A percentile compares a stretch with the other conserved stretches of the same genome.
Evolutionary conservation across 2,888 invertebrate species (phyloP).

Genomic region (Dryococelus australis): DNA sequence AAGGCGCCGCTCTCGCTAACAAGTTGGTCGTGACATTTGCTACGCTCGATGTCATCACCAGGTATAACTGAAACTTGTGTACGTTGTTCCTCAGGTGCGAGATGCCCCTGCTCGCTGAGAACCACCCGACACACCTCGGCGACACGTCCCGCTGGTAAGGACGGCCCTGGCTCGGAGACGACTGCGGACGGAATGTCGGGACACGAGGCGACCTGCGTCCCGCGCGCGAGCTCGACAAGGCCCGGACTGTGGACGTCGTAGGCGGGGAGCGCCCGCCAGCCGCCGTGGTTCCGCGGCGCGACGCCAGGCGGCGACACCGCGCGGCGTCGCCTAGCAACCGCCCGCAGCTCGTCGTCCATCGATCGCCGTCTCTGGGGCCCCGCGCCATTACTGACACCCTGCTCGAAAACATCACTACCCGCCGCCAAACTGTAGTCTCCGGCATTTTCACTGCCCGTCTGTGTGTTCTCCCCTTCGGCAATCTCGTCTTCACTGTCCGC

Average conservation of each 20-base stretch:
- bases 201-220: not conserved
- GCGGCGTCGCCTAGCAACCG: constrained; percentile 25
- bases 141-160: not conserved
- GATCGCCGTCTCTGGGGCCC: not conserved
- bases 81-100: not conserved
- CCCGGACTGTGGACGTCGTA: not conserved
- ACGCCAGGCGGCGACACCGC: constrained; percentile 24
- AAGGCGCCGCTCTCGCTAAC: too few species aligned
- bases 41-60: not conserved
- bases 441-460: not conserved
- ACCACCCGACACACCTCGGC: constrained; percentile 18
- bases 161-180: too few species aligned
- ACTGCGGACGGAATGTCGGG: too few species aligned
- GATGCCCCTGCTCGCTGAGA: not conserved
- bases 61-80: too few species aligned
- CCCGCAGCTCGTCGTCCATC: constrained; percentile 13
- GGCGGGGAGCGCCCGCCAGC: constrained; percentile 10
- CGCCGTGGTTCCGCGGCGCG: not conserved
- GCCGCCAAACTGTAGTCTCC: not conserved
- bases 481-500: not conserved
- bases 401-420: not conserved
- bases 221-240: not conserved
- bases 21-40: not conserved
- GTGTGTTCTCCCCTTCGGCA: not conserved
- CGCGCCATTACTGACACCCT: not conserved